Evolutionary conservation across 1,140 invertebrate species (phyloP).

Genomic region (Drosophila watanabei): DNA sequence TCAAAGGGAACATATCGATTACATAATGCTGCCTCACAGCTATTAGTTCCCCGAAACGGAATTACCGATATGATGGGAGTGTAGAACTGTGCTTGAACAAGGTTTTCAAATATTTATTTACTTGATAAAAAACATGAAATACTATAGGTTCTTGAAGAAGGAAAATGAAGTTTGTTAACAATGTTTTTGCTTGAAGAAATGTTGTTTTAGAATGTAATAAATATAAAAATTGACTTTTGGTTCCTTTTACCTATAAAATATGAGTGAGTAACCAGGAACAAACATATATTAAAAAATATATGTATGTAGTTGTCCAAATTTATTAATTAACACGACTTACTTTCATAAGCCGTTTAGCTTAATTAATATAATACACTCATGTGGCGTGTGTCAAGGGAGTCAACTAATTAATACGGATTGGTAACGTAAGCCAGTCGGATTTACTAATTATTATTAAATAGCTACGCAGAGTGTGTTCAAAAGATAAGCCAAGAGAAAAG

Average conservation of each 20-base stretch:
- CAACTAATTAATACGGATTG: slow-evolving; percentile 2
- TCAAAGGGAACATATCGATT: slow-evolving; percentile 18
- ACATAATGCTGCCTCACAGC: slow-evolving; percentile 3
- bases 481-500: not conserved
- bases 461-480: not conserved
- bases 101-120: not conserved
- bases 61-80: not conserved
- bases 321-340: not conserved
- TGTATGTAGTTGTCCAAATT: not conserved
- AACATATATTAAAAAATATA: not conserved
- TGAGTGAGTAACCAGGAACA: too few relatives aligned
- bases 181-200: not conserved
- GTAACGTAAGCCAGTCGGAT: not conserved
- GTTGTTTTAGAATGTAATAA: not conserved
- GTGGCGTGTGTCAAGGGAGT: not conserved
- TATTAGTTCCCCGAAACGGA: not conserved
- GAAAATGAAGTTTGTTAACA: not conserved
- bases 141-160: too few relatives aligned
- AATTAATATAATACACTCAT: slow-evolving; percentile 4
- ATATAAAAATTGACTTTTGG: not conserved
- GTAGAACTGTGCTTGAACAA: not conserved
- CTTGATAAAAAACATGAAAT: not conserved
- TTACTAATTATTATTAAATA: slow-evolving; percentile 12
- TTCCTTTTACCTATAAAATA: not conserved
- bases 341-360: not conserved